phyloP scores from a whole-genome alignment of 1,140 invertebrate species.

The Ooceraea biroi region DNA sequence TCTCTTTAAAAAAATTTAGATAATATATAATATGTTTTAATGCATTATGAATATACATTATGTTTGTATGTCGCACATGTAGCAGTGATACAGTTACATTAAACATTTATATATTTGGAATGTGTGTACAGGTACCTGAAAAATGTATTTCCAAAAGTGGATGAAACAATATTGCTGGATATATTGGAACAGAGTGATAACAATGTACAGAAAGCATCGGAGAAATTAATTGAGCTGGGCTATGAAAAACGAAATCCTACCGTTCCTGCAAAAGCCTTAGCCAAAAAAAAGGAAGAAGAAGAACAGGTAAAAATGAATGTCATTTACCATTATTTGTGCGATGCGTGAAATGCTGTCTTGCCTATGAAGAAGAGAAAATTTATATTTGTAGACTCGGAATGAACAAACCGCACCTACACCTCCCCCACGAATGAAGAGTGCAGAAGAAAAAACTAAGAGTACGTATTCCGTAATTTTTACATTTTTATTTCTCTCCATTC shows the following conservation, averaged over 20 bases:
- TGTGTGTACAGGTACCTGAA: conserved; percentile 92
- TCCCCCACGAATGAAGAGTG: conserved; percentile 89
- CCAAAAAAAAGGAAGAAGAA: conserved; percentile 86
- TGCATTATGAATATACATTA: conserved; percentile 38
- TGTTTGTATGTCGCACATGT: conserved; percentile 34
- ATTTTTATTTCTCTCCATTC: conserved; percentile 12
- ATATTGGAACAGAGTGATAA: conserved; percentile 94
- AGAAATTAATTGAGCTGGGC: conserved; percentile 92
- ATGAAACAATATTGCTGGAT: conserved; percentile 95
- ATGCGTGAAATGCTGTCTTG: not conserved
- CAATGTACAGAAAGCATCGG: conserved; percentile 94
- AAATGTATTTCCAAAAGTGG: conserved; percentile 95
- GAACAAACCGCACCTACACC: conserved; percentile 85
- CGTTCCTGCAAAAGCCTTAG: conserved; percentile 84
- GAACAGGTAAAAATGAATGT: conserved; percentile 79
- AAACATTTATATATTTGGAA: conserved; percentile 37
- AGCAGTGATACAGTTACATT: conserved; percentile 11
- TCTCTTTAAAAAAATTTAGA: conserved; percentile 40
- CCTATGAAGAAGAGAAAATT: not conserved
- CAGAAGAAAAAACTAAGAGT: conserved; percentile 92
- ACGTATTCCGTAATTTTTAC: conserved; percentile 74
- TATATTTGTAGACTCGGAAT: conserved; percentile 80
- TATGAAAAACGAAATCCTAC: conserved; percentile 92
- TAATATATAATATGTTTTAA: conserved; percentile 34
- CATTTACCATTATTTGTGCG: conserved; percentile 20